Evolutionary conservation across 64 coral and sea anemone genomes (phyloP).

Genomic region (Actinia equina): DNA sequence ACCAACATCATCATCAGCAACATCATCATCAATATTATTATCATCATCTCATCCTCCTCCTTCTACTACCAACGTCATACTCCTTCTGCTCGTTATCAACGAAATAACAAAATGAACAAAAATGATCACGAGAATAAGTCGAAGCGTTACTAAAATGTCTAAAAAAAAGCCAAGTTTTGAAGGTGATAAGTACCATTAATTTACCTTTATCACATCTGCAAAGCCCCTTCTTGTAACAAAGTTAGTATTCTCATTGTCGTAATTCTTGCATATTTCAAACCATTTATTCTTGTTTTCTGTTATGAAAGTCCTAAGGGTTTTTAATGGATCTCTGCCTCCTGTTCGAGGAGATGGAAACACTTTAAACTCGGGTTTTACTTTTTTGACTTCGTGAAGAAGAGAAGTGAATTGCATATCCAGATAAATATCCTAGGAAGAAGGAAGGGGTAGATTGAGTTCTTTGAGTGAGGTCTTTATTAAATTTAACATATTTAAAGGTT

Average conservation of each 20-base stretch:
- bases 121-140: no score
- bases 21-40: no score
- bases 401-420: slow-evolving; percentile 50
- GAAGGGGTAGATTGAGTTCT: not conserved
- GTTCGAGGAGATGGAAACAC: slow-evolving; percentile 24
- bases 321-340: slow-evolving; percentile 36
- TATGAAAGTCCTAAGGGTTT: slow-evolving; percentile 40
- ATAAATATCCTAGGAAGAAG: slow-evolving; percentile 48
- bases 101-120: no score
- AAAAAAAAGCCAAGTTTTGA: no score
- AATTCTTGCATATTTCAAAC: slow-evolving; percentile 43
- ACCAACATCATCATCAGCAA: no score
- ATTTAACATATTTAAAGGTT: no score
- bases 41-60: no score
- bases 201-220: slow-evolving; percentile 50
- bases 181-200: not conserved
- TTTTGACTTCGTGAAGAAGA: slow-evolving; percentile 30
- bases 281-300: slow-evolving; percentile 52
- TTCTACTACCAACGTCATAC: no score
- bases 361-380: slow-evolving; percentile 47
- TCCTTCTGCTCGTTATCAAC: no score
- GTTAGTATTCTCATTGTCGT: slow-evolving; percentile 7
- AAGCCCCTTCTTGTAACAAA: slow-evolving; percentile 39
- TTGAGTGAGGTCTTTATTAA: no score
- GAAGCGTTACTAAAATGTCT: no score